A percentile compares a stretch with the other conserved stretches of the same genome.
Evolutionary conservation across 1,140 invertebrate species (phyloP).

Genomic region (Vanessa atalanta): DNA sequence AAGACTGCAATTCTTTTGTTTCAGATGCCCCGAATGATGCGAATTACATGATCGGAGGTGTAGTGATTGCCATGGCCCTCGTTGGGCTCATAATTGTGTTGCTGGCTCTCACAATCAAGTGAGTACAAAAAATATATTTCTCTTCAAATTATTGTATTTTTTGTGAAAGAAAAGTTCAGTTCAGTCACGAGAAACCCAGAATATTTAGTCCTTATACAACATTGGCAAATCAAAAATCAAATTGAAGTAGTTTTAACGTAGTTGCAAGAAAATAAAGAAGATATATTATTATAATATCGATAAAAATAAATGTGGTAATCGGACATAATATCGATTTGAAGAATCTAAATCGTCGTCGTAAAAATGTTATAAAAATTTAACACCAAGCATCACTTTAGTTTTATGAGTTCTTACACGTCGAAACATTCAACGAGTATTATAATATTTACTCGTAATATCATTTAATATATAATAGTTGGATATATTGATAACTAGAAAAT

Average conservation of each 20-base stretch:
- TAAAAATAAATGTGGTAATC: slow-evolving; percentile 6
- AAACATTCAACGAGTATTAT: neutral
- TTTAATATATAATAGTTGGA: neutral
- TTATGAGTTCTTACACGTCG: slow-evolving; percentile 31
- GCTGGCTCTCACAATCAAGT: slow-evolving; percentile 89
- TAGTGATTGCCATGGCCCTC: slow-evolving; percentile 88
- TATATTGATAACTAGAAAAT: neutral
- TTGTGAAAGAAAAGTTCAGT: neutral
- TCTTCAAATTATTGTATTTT: neutral
- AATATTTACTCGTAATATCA: neutral
- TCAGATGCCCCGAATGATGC: slow-evolving; percentile 89
- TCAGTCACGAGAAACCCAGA: neutral
- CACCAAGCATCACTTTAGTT: slow-evolving; percentile 36
- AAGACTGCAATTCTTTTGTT: slow-evolving; percentile 65
- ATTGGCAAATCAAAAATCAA: neutral
- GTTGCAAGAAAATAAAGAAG: too few relatives aligned
- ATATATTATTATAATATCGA: too few relatives aligned
- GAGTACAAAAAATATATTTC: slow-evolving; percentile 55
- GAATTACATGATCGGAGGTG: slow-evolving; percentile 89
- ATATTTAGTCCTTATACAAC: neutral
- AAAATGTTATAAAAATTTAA: slow-evolving; percentile 41
- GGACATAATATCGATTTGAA: slow-evolving; percentile 28
- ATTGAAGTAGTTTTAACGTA: neutral
- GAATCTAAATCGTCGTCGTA: slow-evolving; percentile 25
- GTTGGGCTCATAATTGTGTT: slow-evolving; percentile 89